A percentile compares a stretch with the other conserved stretches of the same genome.
Conservation (phyloP, 2,797 vertebrate genomes). For the Eulemur mongoz region DNA sequence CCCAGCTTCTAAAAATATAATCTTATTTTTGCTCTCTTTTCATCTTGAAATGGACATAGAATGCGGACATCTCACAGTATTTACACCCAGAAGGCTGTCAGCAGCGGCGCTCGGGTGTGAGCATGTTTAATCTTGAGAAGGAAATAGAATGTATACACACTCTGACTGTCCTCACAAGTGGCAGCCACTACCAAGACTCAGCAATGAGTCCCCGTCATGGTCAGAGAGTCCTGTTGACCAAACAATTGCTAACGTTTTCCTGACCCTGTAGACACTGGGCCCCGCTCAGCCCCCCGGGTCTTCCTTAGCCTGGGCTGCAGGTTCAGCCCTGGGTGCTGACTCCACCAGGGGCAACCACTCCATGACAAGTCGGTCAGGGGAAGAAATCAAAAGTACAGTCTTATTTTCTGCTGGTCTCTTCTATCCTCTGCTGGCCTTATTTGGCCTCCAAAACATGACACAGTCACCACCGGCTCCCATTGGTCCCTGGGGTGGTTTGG, state of each 20-base stretch:
- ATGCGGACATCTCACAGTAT: slow-evolving; percentile 42
- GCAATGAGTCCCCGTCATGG: not conserved
- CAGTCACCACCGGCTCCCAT: not conserved
- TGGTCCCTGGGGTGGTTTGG: not conserved
- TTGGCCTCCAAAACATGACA: not conserved
- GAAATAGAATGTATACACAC: slow-evolving; percentile 36
- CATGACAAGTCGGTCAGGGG: not conserved
- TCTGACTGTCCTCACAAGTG: not conserved
- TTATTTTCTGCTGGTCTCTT: not conserved
- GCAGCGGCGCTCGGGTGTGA: not conserved
- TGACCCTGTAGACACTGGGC: not conserved
- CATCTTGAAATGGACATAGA: slow-evolving; percentile 57
- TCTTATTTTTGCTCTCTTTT: slow-evolving; percentile 63
- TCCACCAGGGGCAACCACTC: not conserved
- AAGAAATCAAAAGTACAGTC: not conserved
- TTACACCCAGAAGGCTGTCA: slow-evolving; percentile 49
- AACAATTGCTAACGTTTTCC: not conserved
- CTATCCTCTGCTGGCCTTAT: not conserved
- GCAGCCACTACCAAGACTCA: not conserved
- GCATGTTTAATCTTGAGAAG: slow-evolving; percentile 12
- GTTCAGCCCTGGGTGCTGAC: not conserved
- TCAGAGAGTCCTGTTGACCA: not conserved
- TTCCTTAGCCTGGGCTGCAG: not conserved
- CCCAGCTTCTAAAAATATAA: slow-evolving; percentile 66
- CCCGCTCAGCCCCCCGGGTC: not conserved